These are phyloP conservation scores for Diarsia dahlii DNA, from an alignment of 2,888 invertebrate species.

Conservation along the genomic window DNA sequence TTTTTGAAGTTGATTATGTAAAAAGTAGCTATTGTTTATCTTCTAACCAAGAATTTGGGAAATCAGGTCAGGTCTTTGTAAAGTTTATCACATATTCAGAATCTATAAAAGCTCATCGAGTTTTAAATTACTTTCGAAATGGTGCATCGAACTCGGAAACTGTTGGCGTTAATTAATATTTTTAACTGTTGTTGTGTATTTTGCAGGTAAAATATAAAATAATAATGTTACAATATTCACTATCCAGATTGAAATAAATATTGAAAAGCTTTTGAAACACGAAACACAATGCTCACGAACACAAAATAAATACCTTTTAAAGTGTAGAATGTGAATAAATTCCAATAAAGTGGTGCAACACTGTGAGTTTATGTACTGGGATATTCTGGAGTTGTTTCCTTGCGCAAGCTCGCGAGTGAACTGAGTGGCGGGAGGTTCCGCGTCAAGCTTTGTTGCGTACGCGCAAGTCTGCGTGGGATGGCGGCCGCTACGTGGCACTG, in stretches of 20 bases:
- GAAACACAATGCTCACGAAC: slow-evolving; percentile 21
- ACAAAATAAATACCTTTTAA: slow-evolving; percentile 71
- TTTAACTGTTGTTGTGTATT: neutral
- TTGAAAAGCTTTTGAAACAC: slow-evolving; percentile 11
- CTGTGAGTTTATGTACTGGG: slow-evolving; percentile 46
- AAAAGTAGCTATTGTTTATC: neutral
- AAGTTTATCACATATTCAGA: slow-evolving; percentile 10
- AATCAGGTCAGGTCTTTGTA: neutral
- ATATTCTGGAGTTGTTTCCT: slow-evolving; percentile 78
- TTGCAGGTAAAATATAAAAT: neutral
- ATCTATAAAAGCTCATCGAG: neutral
- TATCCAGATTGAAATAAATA: slow-evolving; percentile 5
- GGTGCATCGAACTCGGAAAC: neutral
- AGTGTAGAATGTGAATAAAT: slow-evolving; percentile 60
- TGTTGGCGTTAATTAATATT: neutral
- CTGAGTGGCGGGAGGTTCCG: slow-evolving; percentile 77
- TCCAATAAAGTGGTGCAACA: slow-evolving; percentile 58
- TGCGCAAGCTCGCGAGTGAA: slow-evolving; percentile 82
- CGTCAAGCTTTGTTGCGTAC: slow-evolving; percentile 82
- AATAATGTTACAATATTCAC: neutral
- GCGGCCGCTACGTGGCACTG: slow-evolving; percentile 60
- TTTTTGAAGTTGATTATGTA: neutral
- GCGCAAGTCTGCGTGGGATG: slow-evolving; percentile 85
- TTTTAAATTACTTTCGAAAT: neutral
- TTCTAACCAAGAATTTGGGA: neutral